Evolutionary conservation across 2,888 invertebrate genomes (phyloP).

Genomic region (Neria commutata): DNA sequence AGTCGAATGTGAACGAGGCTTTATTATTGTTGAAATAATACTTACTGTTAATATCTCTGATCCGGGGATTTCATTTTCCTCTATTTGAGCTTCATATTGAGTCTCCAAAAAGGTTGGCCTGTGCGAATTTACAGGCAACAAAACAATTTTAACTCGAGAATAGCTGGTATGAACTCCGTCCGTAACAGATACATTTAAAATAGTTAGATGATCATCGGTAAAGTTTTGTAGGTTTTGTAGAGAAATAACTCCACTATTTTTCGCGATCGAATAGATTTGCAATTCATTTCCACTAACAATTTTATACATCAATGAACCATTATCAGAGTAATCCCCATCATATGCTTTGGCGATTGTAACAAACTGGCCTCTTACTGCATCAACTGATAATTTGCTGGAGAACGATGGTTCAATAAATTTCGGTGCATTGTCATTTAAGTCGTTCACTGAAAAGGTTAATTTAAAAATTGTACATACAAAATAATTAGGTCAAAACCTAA

Average conservation of each 20-base stretch:
- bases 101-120: conserved; percentile 80
- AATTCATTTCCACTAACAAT: conserved; percentile 83
- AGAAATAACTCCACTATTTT: conserved; percentile 68
- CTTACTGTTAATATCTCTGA: conserved; percentile 73
- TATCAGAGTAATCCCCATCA: conserved; percentile 85
- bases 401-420: conserved; percentile 83
- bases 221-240: conserved; percentile 78
- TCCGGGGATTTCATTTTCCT: conserved; percentile 82
- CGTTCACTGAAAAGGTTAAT: conserved; percentile 73
- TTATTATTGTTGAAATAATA: conserved; percentile 14
- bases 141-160: conserved; percentile 78
- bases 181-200: conserved; percentile 90
- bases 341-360: conserved; percentile 87
- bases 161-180: conserved; percentile 95
- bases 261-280: conserved; percentile 74
- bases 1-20: no score
- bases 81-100: conserved; percentile 78
- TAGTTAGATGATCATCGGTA: conserved; percentile 68
- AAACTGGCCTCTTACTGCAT: conserved; percentile 84
- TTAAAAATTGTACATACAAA: neutral
- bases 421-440: conserved; percentile 91
- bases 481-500: no score
- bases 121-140: conserved; percentile 78
- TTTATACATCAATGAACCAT: conserved; percentile 75
- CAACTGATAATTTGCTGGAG: conserved; percentile 77